These are phyloP conservation scores for Drosophila seguyi DNA, from an alignment of 1,140 invertebrate genomes.

Conservation along the genomic window DNA sequence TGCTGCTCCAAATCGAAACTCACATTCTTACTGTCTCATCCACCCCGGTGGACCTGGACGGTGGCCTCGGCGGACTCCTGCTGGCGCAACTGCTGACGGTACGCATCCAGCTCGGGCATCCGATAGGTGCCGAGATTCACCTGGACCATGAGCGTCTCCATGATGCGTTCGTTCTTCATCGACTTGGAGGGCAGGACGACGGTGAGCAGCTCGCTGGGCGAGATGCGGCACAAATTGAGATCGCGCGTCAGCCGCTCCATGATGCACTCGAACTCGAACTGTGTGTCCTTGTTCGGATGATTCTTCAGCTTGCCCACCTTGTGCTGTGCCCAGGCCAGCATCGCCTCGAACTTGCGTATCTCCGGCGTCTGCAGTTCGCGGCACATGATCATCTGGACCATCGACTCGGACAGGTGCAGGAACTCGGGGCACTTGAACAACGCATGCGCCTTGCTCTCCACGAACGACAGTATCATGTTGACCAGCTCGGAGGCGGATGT, in stretches of 20 bases:
- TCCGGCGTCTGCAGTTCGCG: conserved; percentile 94
- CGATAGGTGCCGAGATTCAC: conserved; percentile 96
- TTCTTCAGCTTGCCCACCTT: conserved; percentile 90
- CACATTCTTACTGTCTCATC: conserved; percentile 85
- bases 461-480: conserved; percentile 96
- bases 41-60: conserved; percentile 84
- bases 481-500: conserved; percentile 96
- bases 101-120: conserved; percentile 95
- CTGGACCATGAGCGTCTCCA: conserved; percentile 97
- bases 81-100: conserved; percentile 93
- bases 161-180: conserved; percentile 95
- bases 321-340: conserved; percentile 95
- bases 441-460: conserved; percentile 93
- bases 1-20: conserved; percentile 84
- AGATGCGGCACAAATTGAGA: conserved; percentile 95
- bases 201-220: conserved; percentile 96
- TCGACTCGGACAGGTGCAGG: conserved; percentile 94
- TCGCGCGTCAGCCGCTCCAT: conserved; percentile 96
- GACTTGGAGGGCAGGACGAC: conserved; percentile 96
- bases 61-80: conserved; percentile 92
- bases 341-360: conserved; percentile 96
- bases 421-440: conserved; percentile 94
- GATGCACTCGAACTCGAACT: conserved; percentile 95
- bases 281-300: conserved; percentile 92
- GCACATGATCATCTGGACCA: conserved; percentile 98